A percentile compares a stretch with the other conserved stretches of the same genome.
Evolutionary conservation across 1,140 invertebrate genomes (phyloP).

Genomic region (Eueides isabella): DNA sequence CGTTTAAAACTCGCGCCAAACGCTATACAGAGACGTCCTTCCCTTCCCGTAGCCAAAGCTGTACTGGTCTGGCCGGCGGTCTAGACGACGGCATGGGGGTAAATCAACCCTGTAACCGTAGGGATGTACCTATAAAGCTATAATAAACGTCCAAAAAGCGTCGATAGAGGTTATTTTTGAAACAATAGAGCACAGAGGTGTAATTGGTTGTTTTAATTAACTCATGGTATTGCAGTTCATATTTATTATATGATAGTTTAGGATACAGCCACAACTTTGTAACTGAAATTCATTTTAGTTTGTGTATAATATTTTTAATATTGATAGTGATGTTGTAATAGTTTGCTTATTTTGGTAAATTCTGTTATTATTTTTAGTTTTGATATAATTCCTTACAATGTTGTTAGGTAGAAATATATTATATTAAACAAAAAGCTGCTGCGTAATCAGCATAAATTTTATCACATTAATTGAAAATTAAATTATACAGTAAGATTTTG

Average conservation of each 20-base stretch:
- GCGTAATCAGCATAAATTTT: no score
- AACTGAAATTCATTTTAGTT: neutral
- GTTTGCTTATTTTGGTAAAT: neutral
- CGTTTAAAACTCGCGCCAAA: slow-evolving; percentile 66
- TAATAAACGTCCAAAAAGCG: slow-evolving; percentile 41
- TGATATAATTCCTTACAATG: neutral
- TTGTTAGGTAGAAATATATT: neutral
- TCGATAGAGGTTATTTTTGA: slow-evolving; percentile 38
- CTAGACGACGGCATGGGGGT: slow-evolving; percentile 62
- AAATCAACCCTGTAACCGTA: slow-evolving; percentile 64
- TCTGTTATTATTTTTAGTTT: neutral
- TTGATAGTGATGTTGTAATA: neutral
- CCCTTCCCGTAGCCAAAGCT: slow-evolving; percentile 42
- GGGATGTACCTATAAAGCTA: neutral
- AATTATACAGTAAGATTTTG: no score
- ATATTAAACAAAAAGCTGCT: neutral
- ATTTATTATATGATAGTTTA: slow-evolving; percentile 6
- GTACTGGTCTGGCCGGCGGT: slow-evolving; percentile 61
- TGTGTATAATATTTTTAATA: neutral
- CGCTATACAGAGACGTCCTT: slow-evolving; percentile 44
- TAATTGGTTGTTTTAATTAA: slow-evolving; percentile 41
- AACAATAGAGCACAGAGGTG: slow-evolving; percentile 25
- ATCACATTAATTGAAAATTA: no score
- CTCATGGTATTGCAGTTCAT: slow-evolving; percentile 16
- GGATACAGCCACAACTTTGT: neutral